phyloP scores from a whole-genome alignment of 1,140 invertebrate species.

The Formica exsecta region DNA sequence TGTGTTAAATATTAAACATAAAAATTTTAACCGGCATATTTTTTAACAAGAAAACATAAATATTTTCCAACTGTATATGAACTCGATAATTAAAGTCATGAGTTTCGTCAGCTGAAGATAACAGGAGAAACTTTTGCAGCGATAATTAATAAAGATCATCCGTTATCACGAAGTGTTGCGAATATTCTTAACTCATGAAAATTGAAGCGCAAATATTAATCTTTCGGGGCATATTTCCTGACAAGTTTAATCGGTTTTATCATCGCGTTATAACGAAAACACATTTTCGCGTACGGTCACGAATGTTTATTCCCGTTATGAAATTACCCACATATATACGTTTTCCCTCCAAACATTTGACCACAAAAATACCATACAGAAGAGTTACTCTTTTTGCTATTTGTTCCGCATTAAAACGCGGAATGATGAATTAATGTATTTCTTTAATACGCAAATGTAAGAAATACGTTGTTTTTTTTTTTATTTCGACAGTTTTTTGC shows the following conservation, averaged over 20 bases:
- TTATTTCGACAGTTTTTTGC: too few relatives aligned
- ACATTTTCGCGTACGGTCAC: slow-evolving; percentile 19
- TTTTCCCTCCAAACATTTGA: background rate
- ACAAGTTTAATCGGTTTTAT: slow-evolving; percentile 10
- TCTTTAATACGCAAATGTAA: background rate
- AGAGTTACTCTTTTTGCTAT: background rate
- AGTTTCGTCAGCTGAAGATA: background rate
- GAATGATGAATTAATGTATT: background rate
- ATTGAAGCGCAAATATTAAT: slow-evolving; percentile 16
- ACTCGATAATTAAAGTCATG: background rate
- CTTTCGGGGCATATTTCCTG: background rate
- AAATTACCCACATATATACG: background rate
- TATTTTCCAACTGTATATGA: background rate
- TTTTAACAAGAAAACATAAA: too few relatives aligned
- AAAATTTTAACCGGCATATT: too few relatives aligned
- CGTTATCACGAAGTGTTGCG: background rate
- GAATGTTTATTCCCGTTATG: background rate
- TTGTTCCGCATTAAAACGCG: background rate
- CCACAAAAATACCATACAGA: background rate
- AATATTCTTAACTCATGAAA: background rate
- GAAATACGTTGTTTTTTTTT: too few relatives aligned
- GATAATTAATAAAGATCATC: background rate
- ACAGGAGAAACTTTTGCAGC: background rate
- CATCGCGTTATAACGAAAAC: slow-evolving; percentile 16
- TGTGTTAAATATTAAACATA: too few relatives aligned